Base-by-base conservation (phyloP, 2,797 vertebrate species). In the Orestias chungarensis region DNA sequence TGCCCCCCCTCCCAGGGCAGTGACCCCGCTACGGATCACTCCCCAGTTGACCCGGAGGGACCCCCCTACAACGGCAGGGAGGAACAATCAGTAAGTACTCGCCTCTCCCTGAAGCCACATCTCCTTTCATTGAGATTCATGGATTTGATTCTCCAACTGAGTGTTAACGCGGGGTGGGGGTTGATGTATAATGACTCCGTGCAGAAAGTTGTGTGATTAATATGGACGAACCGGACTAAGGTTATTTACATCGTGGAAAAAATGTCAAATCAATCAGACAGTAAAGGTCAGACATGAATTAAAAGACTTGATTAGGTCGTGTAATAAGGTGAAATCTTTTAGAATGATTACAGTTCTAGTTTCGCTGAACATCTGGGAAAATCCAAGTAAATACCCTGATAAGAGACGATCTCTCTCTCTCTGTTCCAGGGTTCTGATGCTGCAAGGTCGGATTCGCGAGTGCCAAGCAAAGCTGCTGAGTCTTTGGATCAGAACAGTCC, bases 31-130 rank as follows among this genome's bases (percentile, higher is more conserved):
- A 85, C 95, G 50, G 92, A 93, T 10, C 95, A 95, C 88, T 94
- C 95, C 86, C 95, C 95, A 0, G 91, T 93, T 80, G 95, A 96
- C 86, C 94, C 94, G 4, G 95, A 96, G 89, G 95, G 94, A 89
- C 95, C 90, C 83, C 91, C 94, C 78, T 93, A 91, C 93, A 95
- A 90, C 90, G 90, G 92, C 75, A 90, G 80, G 55, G 96, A 96
- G 92, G 96, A 96, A 66, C 95, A 95, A 79, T 87, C 90, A 92
- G 97, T 99, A 94, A 96, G 95, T 92, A 1, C 50, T n/a, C 0
- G 35, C 10, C 70, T 42, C 12, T 62, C 59, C 59, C 23, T 10
- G 49, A 11, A 11, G 49, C 1, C 49, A 8, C 49, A 52, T 27
- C n/a, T 52, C n/a, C 49, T 52, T 52, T n/a, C 3, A 15, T 15